Percentiles rank a stretch among this genome's conserved stretches.
phyloP scores from a whole-genome alignment of 2,888 invertebrate genomes.

The Drepanosiphum platanoidis region DNA sequence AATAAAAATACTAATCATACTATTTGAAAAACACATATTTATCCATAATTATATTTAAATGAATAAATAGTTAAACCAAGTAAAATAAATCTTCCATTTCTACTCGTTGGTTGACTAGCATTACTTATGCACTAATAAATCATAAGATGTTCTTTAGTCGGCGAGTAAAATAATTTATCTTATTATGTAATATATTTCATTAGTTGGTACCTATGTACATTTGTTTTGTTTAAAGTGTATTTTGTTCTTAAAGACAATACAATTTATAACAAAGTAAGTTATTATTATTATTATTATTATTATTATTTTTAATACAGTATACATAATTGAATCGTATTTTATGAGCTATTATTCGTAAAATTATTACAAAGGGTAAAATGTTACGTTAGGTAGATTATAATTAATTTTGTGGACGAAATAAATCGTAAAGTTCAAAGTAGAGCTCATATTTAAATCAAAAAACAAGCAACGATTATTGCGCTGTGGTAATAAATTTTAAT shows the following conservation, averaged over 20 bases:
- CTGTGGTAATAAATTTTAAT: too few species aligned
- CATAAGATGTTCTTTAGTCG: neutral
- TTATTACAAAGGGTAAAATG: neutral
- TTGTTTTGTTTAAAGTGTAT: constrained; percentile 2
- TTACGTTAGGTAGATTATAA: neutral
- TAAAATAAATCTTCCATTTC: too few species aligned
- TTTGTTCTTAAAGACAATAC: neutral
- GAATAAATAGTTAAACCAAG: too few species aligned
- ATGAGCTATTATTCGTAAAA: neutral
- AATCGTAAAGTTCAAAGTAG: neutral
- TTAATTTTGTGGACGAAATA: neutral
- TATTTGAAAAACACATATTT: too few species aligned
- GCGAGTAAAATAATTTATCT: neutral
- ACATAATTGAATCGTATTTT: neutral
- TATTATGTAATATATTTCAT: neutral
- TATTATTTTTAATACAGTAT: neutral
- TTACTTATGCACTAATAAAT: neutral
- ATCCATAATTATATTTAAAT: too few species aligned
- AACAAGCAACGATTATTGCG: too few species aligned
- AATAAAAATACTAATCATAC: too few species aligned
- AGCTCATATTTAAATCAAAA: too few species aligned
- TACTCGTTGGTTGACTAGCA: neutral
- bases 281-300: too few species aligned
- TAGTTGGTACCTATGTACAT: neutral
- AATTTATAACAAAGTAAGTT: neutral